These are phyloP conservation scores for Drosophila dunni DNA, from an alignment of 1,140 invertebrate species.

Conservation along the genomic window DNA sequence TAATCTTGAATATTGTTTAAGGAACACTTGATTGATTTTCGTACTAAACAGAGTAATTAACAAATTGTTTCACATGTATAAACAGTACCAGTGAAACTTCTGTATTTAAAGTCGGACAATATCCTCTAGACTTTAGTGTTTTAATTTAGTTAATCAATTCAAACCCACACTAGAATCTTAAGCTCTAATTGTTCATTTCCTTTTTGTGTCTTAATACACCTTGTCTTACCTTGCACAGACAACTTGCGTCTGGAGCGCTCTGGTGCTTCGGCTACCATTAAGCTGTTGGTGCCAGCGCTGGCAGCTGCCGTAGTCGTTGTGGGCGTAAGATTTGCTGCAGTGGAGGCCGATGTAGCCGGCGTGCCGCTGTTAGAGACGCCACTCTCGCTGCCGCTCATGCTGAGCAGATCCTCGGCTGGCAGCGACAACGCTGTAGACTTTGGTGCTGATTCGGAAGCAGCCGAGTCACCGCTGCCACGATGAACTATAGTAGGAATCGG, in stretches of 20 bases:
- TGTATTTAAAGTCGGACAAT: too few relatives aligned
- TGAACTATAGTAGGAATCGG: conserved; percentile 33
- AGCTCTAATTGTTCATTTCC: too few relatives aligned
- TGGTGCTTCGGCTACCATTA: conserved; percentile 67
- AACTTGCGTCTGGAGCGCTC: conserved; percentile 72
- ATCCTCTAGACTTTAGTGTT: too few relatives aligned
- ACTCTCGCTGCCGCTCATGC: conserved; percentile 70
- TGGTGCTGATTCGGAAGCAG: conserved; percentile 58
- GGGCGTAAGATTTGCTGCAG: conserved; percentile 46
- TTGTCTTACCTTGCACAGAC: conserved; percentile 77
- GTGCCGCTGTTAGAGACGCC: conserved; percentile 64
- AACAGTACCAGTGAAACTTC: too few relatives aligned
- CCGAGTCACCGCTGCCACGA: conserved; percentile 61
- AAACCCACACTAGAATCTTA: too few relatives aligned
- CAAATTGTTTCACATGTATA: too few relatives aligned
- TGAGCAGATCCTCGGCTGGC: conserved; percentile 72
- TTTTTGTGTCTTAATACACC: too few relatives aligned
- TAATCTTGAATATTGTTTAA: too few relatives aligned
- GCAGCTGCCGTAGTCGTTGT: conserved; percentile 42
- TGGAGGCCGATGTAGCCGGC: conserved; percentile 33
- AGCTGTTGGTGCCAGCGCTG: conserved; percentile 53
- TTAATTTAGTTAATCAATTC: too few relatives aligned
- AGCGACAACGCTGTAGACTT: conserved; percentile 76
- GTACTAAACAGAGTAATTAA: too few relatives aligned
- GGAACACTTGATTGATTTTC: too few relatives aligned